Evolutionary conservation across 2,797 vertebrate species (phyloP), one percentile per base, ranked within the genome.

Genomic region (Lophura swinhoii): DNA sequence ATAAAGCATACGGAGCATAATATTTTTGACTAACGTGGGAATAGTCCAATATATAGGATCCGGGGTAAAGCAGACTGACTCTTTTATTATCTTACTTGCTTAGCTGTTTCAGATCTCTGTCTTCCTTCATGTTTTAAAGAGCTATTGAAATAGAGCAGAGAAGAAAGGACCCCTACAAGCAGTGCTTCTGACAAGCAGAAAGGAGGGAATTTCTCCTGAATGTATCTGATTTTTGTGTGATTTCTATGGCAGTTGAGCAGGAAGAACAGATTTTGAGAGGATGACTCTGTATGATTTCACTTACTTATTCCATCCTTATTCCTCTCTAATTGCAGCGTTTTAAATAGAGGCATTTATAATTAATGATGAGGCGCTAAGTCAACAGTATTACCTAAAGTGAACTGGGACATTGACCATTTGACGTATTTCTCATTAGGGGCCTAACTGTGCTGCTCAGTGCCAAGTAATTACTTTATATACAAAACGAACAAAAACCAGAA

Each of bases 271-370:
- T 70, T 85, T 87, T 31, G n/a, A 55, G 79, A 56, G 29, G 35
- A 33, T 44, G 39, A 60, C 22, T 49, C 22, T 58, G 14, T 41
- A 13, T n/a, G 37, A 59, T 63, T 87, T 74, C 48, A 31, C 46
- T 73, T 55, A 53, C 8, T 73, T 55, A 53, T 8, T 39, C 51
- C 31, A n/a, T 69, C 48, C 17, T 84, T 72, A 46, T 39, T 58
- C 20, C 14, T 64, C 18, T 71, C 37, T 60, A 75, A 64, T 43
- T 68, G 9, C 56, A 68, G 56, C 77, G 41, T 35, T 76, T 75
- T 82, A 81, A 60, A 9, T 37, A 35, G 69, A 63, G 72, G 39
- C 17, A 4, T 78, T 96, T 81, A 64, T 70, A 46, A 70, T 87
- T 75, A 62, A 49, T 35, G 67, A 6, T 33, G 29, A 69, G 73